Conservation (phyloP, 2,113 vertebrate genomes). For the Gallinago jamesoni region DNA sequence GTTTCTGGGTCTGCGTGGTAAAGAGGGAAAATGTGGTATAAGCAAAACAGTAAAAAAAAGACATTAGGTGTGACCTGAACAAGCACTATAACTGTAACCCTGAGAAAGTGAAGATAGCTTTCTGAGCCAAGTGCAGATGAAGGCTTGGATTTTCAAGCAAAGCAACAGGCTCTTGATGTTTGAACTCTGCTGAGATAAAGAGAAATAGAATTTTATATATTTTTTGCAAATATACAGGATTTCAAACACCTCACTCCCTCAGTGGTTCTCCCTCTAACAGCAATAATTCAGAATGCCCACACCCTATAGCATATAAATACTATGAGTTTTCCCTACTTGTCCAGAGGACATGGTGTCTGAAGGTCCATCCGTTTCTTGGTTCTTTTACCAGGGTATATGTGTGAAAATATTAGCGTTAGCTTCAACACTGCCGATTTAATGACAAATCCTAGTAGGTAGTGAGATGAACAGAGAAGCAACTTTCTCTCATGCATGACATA, state of each 20-base stretch:
- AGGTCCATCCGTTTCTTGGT: neutral
- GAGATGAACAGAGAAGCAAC: neutral
- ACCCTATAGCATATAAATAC: neutral
- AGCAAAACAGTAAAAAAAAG: neutral
- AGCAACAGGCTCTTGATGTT: neutral
- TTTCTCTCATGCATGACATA: neutral
- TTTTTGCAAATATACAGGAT: neutral
- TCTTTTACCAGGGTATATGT: neutral
- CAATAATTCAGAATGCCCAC: neutral
- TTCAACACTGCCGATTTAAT: neutral
- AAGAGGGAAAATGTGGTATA: neutral
- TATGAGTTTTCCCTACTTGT: neutral
- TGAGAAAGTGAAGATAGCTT: neutral
- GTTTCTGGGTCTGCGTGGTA: neutral
- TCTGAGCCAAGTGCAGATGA: neutral
- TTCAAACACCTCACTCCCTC: neutral
- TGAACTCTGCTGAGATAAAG: neutral
- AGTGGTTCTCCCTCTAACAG: neutral
- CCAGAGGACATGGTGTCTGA: neutral
- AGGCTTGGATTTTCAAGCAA: neutral
- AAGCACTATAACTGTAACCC: neutral
- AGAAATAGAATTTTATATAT: neutral
- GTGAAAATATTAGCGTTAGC: neutral
- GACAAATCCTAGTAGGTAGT: neutral
- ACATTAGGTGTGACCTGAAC: neutral